These are phyloP conservation scores for Drosophila sp. DNA, from an alignment of 1,140 invertebrate genomes.

Conservation along the genomic window DNA sequence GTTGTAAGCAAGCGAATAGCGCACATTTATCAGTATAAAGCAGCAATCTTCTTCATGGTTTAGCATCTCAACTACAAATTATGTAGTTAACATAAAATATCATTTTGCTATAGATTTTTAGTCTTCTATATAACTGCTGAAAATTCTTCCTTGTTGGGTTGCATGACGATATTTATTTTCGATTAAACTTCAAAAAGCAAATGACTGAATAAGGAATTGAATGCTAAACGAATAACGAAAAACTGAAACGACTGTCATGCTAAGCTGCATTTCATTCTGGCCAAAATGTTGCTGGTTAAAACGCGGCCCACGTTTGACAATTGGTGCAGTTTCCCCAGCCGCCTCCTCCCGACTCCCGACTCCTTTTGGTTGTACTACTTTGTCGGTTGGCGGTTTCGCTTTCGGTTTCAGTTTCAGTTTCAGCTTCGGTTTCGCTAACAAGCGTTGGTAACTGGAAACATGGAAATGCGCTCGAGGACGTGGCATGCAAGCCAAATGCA, in stretches of 20 bases:
- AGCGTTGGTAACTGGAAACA: conserved; percentile 75
- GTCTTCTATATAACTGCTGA: neutral
- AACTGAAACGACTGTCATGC: conserved; percentile 73
- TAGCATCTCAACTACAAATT: no score
- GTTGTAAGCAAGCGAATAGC: no score
- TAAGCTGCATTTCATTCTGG: conserved; percentile 34
- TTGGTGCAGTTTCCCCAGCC: conserved; percentile 33
- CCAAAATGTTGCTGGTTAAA: conserved; percentile 39
- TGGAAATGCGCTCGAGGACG: conserved; percentile 78
- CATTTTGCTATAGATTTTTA: neutral
- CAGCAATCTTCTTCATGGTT: no score
- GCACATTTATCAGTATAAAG: no score
- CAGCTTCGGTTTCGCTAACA: conserved; percentile 75
- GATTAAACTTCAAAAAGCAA: conserved; percentile 30
- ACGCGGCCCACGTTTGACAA: conserved; percentile 63
- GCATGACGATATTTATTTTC: conserved; percentile 25
- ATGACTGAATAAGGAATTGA: neutral
- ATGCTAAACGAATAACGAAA: conserved; percentile 11
- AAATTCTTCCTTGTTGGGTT: conserved; percentile 19
- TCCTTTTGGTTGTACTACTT: conserved; percentile 37
- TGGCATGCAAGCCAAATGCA: conserved; percentile 80
- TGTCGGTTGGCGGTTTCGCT: conserved; percentile 58
- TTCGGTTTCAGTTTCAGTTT: no score
- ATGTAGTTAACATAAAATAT: neutral
- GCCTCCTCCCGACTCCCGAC: no score